These are phyloP conservation scores for Plectrocnemia conspersa DNA, from an alignment of 1,140 invertebrate genomes.

Conservation along the genomic window DNA sequence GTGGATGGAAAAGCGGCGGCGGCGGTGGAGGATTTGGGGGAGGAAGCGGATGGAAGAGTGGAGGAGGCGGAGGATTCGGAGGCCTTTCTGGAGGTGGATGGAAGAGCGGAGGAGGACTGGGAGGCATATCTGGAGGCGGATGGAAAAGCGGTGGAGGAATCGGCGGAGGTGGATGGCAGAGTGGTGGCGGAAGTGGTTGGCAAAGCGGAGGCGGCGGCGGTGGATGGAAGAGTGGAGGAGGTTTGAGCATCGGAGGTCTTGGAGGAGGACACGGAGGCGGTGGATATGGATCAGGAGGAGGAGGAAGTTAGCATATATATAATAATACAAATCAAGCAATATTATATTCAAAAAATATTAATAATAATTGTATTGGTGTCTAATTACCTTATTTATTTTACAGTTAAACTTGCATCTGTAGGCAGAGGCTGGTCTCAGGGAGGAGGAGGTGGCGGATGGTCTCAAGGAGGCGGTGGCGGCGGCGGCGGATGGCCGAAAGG, in stretches of 20 bases:
- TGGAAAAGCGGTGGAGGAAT: not conserved
- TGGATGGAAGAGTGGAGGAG: not conserved
- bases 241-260: not conserved
- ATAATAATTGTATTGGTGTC: not conserved
- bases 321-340: not conserved
- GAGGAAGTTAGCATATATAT: not conserved
- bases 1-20: conserved; percentile 6
- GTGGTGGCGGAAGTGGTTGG: conserved; percentile 17
- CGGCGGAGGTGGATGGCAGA: conserved; percentile 12
- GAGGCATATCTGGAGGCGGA: not conserved
- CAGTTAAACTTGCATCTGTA: too few relatives aligned
- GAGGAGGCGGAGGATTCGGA: conserved; percentile 8
- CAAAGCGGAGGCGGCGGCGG: conserved; percentile 13
- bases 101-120: conserved; percentile 12
- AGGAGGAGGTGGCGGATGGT: not conserved
- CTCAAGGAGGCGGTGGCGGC: conserved; percentile 12
- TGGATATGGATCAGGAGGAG: not conserved
- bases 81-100: not conserved
- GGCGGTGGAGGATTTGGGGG: conserved; percentile 3
- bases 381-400: too few relatives aligned
- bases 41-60: conserved; percentile 8
- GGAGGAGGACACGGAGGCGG: not conserved
- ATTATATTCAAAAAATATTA: not conserved
- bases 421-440: too few relatives aligned
- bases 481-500: conserved; percentile 28